phyloP scores from a whole-genome alignment of 2,888 invertebrate species.

The Pseudanteris insignis region DNA sequence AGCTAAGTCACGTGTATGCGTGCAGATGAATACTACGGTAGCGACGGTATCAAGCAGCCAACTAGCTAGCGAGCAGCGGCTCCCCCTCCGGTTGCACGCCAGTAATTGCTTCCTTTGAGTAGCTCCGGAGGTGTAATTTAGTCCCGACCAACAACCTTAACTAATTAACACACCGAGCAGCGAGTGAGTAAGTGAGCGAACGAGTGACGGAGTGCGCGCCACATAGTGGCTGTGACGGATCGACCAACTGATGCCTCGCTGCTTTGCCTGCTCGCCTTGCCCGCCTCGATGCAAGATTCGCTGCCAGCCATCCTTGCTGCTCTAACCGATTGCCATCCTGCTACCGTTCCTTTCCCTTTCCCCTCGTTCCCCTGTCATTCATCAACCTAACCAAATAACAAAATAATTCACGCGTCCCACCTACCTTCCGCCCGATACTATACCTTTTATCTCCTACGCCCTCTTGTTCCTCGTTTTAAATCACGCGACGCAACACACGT shows the following conservation, averaged over 20 bases:
- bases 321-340: slow-evolving; percentile 16
- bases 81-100: slow-evolving; percentile 62
- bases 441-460: no score
- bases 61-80: slow-evolving; percentile 31
- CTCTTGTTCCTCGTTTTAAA: no score
- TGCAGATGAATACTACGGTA: slow-evolving; percentile 38
- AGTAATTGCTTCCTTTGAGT: slow-evolving; percentile 69
- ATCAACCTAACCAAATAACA: neutral
- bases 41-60: slow-evolving; percentile 39
- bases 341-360: slow-evolving; percentile 11
- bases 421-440: no score
- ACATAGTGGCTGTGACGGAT: slow-evolving; percentile 50
- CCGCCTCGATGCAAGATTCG: neutral
- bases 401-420: no score
- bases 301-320: slow-evolving; percentile 5
- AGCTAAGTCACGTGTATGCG: slow-evolving; percentile 39
- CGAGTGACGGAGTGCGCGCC: slow-evolving; percentile 54
- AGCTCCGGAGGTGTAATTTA: slow-evolving; percentile 68
- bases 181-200: slow-evolving; percentile 53
- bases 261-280: slow-evolving; percentile 35
- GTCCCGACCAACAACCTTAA: slow-evolving; percentile 68
- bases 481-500: no score
- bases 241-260: slow-evolving; percentile 49
- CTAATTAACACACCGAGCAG: slow-evolving; percentile 68
- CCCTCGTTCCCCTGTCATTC: slow-evolving; percentile 5